Conservation (phyloP, 2,797 vertebrate species). For the Toxotes lorentzi region DNA sequence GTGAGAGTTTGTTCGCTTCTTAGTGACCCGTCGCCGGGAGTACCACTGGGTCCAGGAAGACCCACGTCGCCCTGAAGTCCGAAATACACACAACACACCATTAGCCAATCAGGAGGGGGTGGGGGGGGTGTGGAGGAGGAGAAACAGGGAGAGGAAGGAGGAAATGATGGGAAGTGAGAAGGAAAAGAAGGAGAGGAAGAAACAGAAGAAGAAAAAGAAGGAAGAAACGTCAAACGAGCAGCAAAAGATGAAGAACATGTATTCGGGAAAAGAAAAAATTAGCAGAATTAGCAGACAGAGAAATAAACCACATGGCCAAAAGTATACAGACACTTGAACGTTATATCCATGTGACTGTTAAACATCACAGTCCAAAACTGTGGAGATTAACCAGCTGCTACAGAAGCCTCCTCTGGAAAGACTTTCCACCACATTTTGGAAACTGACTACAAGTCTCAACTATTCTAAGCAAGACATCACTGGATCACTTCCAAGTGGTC, state of each 20-base stretch:
- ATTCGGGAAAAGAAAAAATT: not conserved
- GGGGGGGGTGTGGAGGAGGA: not conserved
- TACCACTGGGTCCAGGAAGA: conserved; percentile 82
- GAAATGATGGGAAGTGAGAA: conserved; percentile 1
- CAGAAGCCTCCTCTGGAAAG: too few relatives aligned
- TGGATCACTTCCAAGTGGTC: too few relatives aligned
- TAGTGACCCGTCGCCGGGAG: conserved; percentile 77
- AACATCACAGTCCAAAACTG: not conserved
- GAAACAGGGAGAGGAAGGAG: conserved; percentile 15
- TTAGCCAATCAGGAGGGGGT: conserved; percentile 69
- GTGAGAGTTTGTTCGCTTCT: conserved; percentile 78
- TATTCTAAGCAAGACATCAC: too few relatives aligned
- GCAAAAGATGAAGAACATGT: not conserved
- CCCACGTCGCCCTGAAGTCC: conserved; percentile 87
- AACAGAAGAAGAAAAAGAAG: too few relatives aligned
- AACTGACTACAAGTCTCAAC: too few relatives aligned
- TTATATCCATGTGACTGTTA: not conserved
- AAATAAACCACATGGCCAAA: conserved; percentile 3
- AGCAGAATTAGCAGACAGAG: not conserved
- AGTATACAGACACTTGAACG: not conserved
- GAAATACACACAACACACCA: conserved; percentile 78
- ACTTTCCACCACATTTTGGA: too few relatives aligned
- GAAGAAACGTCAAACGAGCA: not conserved
- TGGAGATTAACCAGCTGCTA: too few relatives aligned
- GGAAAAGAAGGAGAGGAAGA: not conserved